Conservation (phyloP, 2,888 invertebrate species). For the Neelides folsomi region DNA sequence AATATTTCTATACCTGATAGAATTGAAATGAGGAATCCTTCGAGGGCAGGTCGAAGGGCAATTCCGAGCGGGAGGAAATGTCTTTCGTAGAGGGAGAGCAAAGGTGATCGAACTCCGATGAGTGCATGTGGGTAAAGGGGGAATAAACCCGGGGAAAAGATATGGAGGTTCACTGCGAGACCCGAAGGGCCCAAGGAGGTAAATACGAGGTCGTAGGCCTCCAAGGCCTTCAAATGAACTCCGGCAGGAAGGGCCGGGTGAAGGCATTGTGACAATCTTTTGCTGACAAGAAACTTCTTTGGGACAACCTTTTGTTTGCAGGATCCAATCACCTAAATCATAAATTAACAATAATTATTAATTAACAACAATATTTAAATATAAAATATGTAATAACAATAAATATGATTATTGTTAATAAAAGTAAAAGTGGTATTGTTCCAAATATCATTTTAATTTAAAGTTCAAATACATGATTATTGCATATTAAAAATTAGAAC, state of each 20-base stretch:
- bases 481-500: no score
- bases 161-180: not conserved
- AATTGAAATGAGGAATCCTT: constrained; percentile 75
- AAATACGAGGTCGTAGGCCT: constrained; percentile 82
- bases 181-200: constrained; percentile 60
- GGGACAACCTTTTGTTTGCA: constrained; percentile 70
- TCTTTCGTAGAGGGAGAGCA: constrained; percentile 70
- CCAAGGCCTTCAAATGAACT: constrained; percentile 78
- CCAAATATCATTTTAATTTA: no score
- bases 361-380: constrained; percentile 3
- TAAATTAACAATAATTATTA: constrained; percentile 53
- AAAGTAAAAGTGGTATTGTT: no score
- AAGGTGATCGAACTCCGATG: constrained; percentile 70
- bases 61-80: constrained; percentile 73
- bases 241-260: constrained; percentile 83
- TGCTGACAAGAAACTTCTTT: constrained; percentile 70
- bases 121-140: constrained; percentile 78
- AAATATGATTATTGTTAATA: no score
- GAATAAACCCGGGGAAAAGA: constrained; percentile 53
- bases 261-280: constrained; percentile 82
- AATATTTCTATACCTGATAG: no score
- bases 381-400: no score
- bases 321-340: constrained; percentile 43
- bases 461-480: no score
- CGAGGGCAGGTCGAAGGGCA: constrained; percentile 61